Evolutionary conservation across 2,797 vertebrate genomes (phyloP), one percentile per base, ranked within the genome.

Genomic region (Microcaecilia unicolor): DNA sequence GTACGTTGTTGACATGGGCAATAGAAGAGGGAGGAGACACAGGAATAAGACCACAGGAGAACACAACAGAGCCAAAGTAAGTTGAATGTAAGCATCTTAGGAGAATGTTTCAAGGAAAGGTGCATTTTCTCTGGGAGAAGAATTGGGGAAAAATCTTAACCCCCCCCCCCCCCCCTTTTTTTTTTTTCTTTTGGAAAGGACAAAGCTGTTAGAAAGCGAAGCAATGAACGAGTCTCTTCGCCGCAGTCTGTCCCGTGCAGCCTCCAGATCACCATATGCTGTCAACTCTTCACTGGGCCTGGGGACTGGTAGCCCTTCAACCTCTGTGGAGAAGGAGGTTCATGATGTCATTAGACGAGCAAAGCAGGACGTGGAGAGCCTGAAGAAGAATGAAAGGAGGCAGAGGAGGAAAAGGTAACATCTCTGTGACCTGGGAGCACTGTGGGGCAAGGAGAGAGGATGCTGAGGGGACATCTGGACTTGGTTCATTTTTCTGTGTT

Each of bases 211-310:
- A 31, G 93, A 98, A 66, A 98, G 95, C 0, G 94, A 98, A 59
- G 82, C 92, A 41, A 97, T 98, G 89, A 98, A 98, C 0, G 94
- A 98, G 63, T 92, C 91, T 1, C 46, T 98, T 35, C 87, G 95
- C 1, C 86, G 89, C 21, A 93, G 76, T 44, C 64, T 84, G 5
- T 80, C 86, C 0, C 84, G 92, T 1, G 59, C 79, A 15, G 87
- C 91, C 1, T 37, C 84, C 1, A 81, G 89, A 3, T 34, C 83
- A 5, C 41, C 72, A 0, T 89, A 72, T 45, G 22, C 85, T 3
- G 1, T 81, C 34, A 44, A 69, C 6, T 47, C 72, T 4, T 46
- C 64, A 0, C 69, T 61, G 15, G 66, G 5, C 67, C 76, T 24
- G 1, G 72, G 48, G 1, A n/a, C 8, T 7, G 72, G 78, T 0